phyloP scores from a whole-genome alignment of 2,888 invertebrate species.

The Zygothrica quintamaculata region DNA sequence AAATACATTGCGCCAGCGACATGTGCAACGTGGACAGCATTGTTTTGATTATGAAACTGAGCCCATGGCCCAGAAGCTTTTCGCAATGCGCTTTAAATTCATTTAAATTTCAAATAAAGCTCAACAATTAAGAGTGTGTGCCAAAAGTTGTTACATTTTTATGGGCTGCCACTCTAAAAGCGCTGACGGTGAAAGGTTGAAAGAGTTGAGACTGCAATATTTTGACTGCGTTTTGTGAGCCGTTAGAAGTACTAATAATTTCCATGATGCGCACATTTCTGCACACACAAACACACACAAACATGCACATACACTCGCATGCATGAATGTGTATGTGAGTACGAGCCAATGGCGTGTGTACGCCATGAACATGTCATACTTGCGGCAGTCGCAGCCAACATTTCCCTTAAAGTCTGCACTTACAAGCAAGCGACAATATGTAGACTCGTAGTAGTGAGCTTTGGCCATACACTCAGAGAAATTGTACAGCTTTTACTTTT shows the following conservation, averaged over 20 bases:
- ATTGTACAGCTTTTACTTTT: neutral
- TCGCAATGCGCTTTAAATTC: constrained; percentile 44
- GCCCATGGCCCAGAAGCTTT: constrained; percentile 17
- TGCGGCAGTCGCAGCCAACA: constrained; percentile 47
- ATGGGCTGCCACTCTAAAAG: constrained; percentile 53
- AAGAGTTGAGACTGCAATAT: constrained; percentile 33
- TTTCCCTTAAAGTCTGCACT: constrained; percentile 44
- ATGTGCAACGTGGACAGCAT: constrained; percentile 28
- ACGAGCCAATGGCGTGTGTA: constrained; percentile 54
- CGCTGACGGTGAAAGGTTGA: constrained; percentile 50
- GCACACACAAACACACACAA: constrained; percentile 20
- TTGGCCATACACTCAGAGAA: constrained; percentile 30
- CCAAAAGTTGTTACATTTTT: constrained; percentile 65
- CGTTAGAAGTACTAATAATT: constrained; percentile 54
- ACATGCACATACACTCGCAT: constrained; percentile 4
- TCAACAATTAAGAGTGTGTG: constrained; percentile 68
- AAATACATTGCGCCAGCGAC: constrained; percentile 44
- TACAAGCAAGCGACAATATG: constrained; percentile 41
- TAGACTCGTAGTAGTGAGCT: constrained; percentile 23
- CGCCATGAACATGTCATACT: constrained; percentile 69
- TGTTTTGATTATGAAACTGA: constrained; percentile 52
- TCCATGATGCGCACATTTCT: constrained; percentile 32
- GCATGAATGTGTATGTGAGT: constrained; percentile 2
- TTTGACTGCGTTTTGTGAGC: constrained; percentile 52
- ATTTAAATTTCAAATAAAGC: constrained; percentile 61